phyloP scores from a whole-genome alignment of 2,888 invertebrate species.

The Calameuta filiformis region DNA sequence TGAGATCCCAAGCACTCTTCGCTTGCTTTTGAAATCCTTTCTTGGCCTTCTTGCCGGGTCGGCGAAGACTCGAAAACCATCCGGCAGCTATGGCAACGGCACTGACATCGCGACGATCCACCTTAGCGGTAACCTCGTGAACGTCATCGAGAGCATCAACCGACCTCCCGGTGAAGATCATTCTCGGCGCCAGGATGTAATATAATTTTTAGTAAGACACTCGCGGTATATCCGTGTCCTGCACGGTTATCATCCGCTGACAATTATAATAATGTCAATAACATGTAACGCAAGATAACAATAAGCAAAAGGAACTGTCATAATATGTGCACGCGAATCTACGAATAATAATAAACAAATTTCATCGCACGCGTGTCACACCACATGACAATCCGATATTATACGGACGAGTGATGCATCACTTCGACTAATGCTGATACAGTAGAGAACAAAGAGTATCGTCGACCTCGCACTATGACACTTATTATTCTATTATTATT shows the following conservation, averaged over 20 bases:
- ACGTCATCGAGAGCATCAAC: conserved; percentile 57
- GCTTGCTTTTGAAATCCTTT: conserved; percentile 52
- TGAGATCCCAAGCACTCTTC: conserved; percentile 73
- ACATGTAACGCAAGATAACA: neutral
- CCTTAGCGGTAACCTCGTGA: conserved; percentile 28
- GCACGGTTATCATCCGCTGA: neutral
- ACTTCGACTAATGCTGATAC: neutral
- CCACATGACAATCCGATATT: neutral
- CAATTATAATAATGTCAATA: neutral
- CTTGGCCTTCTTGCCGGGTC: conserved; percentile 67
- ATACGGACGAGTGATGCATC: neutral
- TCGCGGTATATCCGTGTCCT: neutral
- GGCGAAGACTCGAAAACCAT: conserved; percentile 85
- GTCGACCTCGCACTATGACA: neutral
- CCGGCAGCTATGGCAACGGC: conserved; percentile 70
- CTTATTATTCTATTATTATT: neutral
- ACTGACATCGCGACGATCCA: conserved; percentile 47
- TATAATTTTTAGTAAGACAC: neutral
- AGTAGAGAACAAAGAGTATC: neutral
- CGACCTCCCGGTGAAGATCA: conserved; percentile 61
- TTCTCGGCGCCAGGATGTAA: conserved; percentile 23
- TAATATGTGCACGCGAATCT: neutral
- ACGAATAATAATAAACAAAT: neutral
- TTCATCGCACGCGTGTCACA: neutral
- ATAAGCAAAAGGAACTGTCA: neutral